Evolutionary conservation across 2,888 invertebrate species (phyloP).

Genomic region (Disparrhopalites patrizii): DNA sequence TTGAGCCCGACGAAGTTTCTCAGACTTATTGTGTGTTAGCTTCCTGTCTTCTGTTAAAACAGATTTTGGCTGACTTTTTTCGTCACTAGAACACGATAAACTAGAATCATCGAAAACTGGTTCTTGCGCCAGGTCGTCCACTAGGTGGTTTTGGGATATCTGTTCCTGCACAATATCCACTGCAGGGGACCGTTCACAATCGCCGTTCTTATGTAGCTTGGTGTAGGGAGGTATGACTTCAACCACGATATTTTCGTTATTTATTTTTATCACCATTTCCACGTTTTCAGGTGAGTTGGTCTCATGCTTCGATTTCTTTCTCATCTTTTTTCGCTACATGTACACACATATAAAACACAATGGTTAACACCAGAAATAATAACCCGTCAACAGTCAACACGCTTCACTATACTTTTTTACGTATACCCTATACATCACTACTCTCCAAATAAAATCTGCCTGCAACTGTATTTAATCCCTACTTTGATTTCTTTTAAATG

Average conservation of each 20-base stretch:
- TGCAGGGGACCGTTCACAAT: neutral
- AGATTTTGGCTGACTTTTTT: neutral
- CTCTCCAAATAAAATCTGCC: too few relatives aligned
- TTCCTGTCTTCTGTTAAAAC: neutral
- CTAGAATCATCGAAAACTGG: neutral
- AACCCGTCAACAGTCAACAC: too few relatives aligned
- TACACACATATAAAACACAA: too few relatives aligned
- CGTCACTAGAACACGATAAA: slow-evolving; percentile 1
- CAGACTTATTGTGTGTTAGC: slow-evolving; percentile 8
- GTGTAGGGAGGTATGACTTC: neutral
- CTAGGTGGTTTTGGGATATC: neutral
- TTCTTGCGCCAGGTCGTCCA: too few relatives aligned
- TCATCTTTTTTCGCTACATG: neutral
- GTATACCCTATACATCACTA: too few relatives aligned
- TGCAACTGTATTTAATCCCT: too few relatives aligned
- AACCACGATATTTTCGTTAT: slow-evolving; percentile 2
- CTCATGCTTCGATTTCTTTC: slow-evolving; percentile 2
- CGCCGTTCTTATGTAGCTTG: neutral
- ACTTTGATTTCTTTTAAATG: too few relatives aligned
- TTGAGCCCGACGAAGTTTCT: slow-evolving; percentile 9
- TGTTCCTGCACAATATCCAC: neutral
- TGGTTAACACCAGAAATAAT: too few relatives aligned
- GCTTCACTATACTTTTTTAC: too few relatives aligned
- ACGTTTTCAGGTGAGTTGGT: neutral
- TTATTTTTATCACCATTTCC: slow-evolving; percentile 10